phyloP scores from a whole-genome alignment of 2,888 invertebrate species.

The Pinctada fucata region DNA sequence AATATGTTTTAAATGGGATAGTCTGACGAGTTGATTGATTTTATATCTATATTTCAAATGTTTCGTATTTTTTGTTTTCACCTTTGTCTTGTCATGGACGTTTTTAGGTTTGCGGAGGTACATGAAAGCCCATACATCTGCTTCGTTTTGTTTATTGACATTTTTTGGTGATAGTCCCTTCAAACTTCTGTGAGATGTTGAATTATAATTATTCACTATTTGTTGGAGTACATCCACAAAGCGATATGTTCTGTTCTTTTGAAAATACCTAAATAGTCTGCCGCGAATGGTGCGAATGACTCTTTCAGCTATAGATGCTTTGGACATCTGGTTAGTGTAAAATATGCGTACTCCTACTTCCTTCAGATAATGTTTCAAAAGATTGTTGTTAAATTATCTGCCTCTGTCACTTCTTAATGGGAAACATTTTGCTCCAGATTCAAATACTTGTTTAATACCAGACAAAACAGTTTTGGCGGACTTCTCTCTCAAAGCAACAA shows the following conservation, averaged over 20 bases:
- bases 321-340: slow-evolving; percentile 15
- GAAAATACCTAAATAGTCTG: slow-evolving; percentile 24
- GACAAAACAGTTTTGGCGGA: slow-evolving; percentile 26
- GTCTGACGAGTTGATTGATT: slow-evolving; percentile 15
- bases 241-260: slow-evolving; percentile 9
- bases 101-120: neutral
- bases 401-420: slow-evolving; percentile 27
- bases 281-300: slow-evolving; percentile 20
- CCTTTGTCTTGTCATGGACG: neutral
- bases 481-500: slow-evolving; percentile 35
- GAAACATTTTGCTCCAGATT: neutral
- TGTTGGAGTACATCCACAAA: slow-evolving; percentile 7
- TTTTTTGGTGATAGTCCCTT: neutral
- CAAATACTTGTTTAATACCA: slow-evolving; percentile 12
- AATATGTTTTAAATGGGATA: slow-evolving; percentile 18
- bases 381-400: slow-evolving; percentile 37
- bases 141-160: neutral
- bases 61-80: neutral
- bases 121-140: neutral
- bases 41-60: slow-evolving; percentile 21
- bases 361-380: slow-evolving; percentile 9
- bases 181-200: no score
- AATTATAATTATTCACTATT: slow-evolving; percentile 8
- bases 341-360: slow-evolving; percentile 6
- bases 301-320: slow-evolving; percentile 25